Base-by-base conservation (phyloP, 2,113 vertebrate genomes). In the Sterrhoptilus dennistouni region DNA sequence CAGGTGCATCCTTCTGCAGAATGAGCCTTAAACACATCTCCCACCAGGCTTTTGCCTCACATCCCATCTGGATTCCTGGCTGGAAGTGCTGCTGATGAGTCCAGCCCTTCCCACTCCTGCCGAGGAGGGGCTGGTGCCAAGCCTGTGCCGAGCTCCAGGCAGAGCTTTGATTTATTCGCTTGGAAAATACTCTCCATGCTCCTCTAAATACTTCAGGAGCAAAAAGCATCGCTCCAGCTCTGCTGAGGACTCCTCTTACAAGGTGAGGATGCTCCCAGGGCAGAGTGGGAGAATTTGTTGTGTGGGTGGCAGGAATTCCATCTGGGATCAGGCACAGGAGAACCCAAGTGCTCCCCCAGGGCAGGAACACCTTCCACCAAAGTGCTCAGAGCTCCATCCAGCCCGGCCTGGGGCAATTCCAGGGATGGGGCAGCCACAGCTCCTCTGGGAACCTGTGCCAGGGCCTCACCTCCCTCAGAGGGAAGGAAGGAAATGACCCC, bases 121-220 rank as follows among this genome's bases (percentile, higher is more conserved):
- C 0, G 1, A 33, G 54, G 50, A 44, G 50, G 47, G 22, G 57
- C 64, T 95, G 94, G 68, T 81, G 88, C 60, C 93, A 76, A 80
- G 57, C 36, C 11, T 36, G 61, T 53, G 91, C 60, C 44, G 10
- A 21, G 50, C 78, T 92, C n/a, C 56, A 82, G 83, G 89, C 90
- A 94, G 36, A 96, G 45, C 63, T 93, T 40, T 85, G 71, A 78
- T 96, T 97, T 95, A 90, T 91, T 92, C 81, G 35, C 42, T 79
- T 84, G 71, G 95, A 90, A 72, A 96, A 91, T 33, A 44, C 36
- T 85, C 66, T 17, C 71, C 79, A 7, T 64, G 38, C 42, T 70
- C 81, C 68, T 87, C 75, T 27, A 36, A 90, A 18, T 25, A 76
- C 64, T 95, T 72, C 11, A 71, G 71, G 79, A 56, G 60, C 65